Percentiles rank a stretch among this genome's conserved stretches.
Evolutionary conservation across 1,140 invertebrate species (phyloP).

Genomic region (Drosophila micromelanica): DNA sequence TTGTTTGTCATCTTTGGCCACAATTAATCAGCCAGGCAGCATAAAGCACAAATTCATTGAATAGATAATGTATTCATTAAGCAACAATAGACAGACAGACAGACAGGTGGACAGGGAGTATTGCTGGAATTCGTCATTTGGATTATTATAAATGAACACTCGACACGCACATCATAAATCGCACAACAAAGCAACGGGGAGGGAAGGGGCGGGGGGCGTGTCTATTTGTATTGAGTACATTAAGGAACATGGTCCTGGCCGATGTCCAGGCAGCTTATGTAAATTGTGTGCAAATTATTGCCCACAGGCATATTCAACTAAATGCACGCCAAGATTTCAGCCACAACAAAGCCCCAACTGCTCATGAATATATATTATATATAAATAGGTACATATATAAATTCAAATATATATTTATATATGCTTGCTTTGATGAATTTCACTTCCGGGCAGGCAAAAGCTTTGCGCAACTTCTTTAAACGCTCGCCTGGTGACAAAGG

Average conservation of each 20-base stretch:
- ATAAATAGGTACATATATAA: too few species aligned
- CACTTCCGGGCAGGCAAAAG: slow-evolving; percentile 50
- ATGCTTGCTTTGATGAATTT: slow-evolving; percentile 47
- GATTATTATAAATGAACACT: slow-evolving; percentile 81
- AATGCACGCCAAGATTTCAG: slow-evolving; percentile 34
- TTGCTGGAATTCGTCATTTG: slow-evolving; percentile 66
- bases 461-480: slow-evolving; percentile 51
- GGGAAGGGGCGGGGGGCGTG: too few species aligned
- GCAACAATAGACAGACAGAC: not conserved
- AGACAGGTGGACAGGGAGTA: too few species aligned
- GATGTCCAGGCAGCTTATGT: slow-evolving; percentile 30
- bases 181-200: slow-evolving; percentile 35
- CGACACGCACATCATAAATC: slow-evolving; percentile 80
- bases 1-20: slow-evolving; percentile 68
- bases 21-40: slow-evolving; percentile 67
- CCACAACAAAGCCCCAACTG: not conserved
- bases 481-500: slow-evolving; percentile 2
- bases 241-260: slow-evolving; percentile 18
- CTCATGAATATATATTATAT: slow-evolving; percentile 18
- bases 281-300: slow-evolving; percentile 67
- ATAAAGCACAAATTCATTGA: slow-evolving; percentile 66
- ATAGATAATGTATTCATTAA: slow-evolving; percentile 77
- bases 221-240: slow-evolving; percentile 32
- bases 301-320: slow-evolving; percentile 47
- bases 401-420: too few species aligned